These are phyloP conservation scores for Luehdorfia chinensis DNA, from an alignment of 1,140 invertebrate species.

Conservation along the genomic window DNA sequence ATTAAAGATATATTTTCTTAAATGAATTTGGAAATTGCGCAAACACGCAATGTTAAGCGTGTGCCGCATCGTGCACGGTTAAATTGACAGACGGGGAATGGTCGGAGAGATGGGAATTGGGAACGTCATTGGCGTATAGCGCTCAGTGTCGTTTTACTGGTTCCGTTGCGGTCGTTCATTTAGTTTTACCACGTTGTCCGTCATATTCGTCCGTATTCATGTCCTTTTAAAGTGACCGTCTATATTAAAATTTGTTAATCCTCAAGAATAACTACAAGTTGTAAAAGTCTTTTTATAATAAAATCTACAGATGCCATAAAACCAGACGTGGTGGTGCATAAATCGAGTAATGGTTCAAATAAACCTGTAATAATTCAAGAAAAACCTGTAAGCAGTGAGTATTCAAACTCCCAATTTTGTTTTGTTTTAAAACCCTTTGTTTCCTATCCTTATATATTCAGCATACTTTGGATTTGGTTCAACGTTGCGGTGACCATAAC, in stretches of 20 bases:
- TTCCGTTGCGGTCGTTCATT: conserved; percentile 41
- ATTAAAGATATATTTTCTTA: no score
- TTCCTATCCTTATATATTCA: conserved; percentile 34
- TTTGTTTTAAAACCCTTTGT: conserved; percentile 27
- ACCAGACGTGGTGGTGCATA: conserved; percentile 67
- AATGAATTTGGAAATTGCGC: no score
- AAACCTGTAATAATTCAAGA: conserved; percentile 52
- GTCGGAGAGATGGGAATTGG: conserved; percentile 25
- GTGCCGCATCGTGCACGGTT: conserved; percentile 54
- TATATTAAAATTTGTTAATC: conserved; percentile 15
- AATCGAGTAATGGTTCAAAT: conserved; percentile 57
- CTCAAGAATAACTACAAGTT: conserved; percentile 24
- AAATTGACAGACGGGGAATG: conserved; percentile 44
- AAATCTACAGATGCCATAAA: conserved; percentile 69
- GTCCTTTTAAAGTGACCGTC: conserved; percentile 18
- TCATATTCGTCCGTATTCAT: conserved; percentile 26
- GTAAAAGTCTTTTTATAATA: conserved; percentile 61
- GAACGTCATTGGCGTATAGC: conserved; percentile 47
- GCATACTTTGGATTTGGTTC: conserved; percentile 29
- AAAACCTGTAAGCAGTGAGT: conserved; percentile 69
- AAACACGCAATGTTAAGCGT: conserved; percentile 15
- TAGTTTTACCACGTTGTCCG: conserved; percentile 34
- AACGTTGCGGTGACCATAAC: conserved; percentile 43
- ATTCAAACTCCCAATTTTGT: conserved; percentile 49
- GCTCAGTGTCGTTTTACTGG: conserved; percentile 23